Percentiles rank a stretch among this genome's conserved stretches.
These are phyloP conservation scores for Ctenopoma kingsleyae DNA, from an alignment of 2,797 vertebrate genomes.

Conservation along the genomic window DNA sequence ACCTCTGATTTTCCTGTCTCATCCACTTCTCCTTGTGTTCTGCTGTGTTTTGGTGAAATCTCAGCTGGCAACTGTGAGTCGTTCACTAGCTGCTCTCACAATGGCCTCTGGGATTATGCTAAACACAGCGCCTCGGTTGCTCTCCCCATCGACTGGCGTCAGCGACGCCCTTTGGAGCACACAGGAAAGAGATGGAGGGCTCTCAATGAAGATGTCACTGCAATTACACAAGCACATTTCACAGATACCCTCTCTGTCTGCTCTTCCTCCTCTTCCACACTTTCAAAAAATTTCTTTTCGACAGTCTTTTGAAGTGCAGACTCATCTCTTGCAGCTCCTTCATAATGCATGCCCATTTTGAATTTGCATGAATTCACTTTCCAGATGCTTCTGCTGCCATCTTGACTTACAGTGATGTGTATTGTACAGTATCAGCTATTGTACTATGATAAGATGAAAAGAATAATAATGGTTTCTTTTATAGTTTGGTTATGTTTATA, in stretches of 20 bases:
- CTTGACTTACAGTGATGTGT: conserved; percentile 77
- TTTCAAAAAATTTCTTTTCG: conserved; percentile 65
- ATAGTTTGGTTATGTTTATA: conserved; percentile 44
- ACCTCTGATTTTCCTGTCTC: conserved; percentile 77
- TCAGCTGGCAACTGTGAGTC: conserved; percentile 99
- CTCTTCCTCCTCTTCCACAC: conserved; percentile 68
- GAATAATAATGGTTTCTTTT: conserved; percentile 64
- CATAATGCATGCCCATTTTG: conserved; percentile 78
- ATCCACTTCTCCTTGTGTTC: conserved; percentile 73
- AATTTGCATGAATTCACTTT: conserved; percentile 82
- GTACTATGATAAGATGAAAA: conserved; percentile 61
- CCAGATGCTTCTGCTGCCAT: conserved; percentile 83
- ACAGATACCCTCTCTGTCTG: conserved; percentile 73
- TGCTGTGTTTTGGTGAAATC: conserved; percentile 97
- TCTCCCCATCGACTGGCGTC: conserved; percentile 83
- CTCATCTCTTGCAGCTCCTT: conserved; percentile 77
- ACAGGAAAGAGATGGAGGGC: conserved; percentile 75
- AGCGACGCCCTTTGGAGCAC: conserved; percentile 74
- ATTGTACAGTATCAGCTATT: conserved; percentile 74
- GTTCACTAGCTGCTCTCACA: conserved; percentile 91
- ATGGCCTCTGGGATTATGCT: conserved; percentile 97
- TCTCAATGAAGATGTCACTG: conserved; percentile 84
- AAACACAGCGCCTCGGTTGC: conserved; percentile 89
- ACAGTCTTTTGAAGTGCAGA: conserved; percentile 78
- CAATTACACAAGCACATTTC: conserved; percentile 80